These are phyloP conservation scores for Oceanodroma tethys DNA, from an alignment of 2,113 vertebrate species.

Conservation along the genomic window DNA sequence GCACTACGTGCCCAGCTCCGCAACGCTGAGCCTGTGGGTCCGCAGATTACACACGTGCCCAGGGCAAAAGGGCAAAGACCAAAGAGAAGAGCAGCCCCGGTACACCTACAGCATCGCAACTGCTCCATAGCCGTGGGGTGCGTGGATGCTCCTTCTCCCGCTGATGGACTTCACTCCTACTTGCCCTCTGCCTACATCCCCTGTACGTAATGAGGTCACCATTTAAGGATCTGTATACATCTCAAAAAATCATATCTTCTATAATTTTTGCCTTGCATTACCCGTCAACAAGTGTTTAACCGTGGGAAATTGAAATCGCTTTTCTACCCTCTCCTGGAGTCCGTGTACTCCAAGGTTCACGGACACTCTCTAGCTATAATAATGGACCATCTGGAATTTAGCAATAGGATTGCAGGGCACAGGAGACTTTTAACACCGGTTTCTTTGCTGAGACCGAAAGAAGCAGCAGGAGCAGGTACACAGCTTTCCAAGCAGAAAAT, in stretches of 20 bases:
- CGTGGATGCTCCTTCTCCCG: accelerated
- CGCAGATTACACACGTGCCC: neutral
- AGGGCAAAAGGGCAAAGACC: neutral
- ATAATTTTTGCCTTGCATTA: neutral
- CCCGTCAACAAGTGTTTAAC: neutral
- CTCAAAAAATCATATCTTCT: neutral
- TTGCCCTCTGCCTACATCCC: neutral
- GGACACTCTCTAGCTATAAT: neutral
- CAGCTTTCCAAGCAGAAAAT: neutral
- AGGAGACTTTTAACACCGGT: neutral
- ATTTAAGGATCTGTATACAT: neutral
- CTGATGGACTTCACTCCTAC: neutral
- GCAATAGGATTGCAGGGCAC: neutral
- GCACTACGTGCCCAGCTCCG: neutral
- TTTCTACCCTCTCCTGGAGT: neutral
- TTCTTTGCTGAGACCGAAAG: neutral
- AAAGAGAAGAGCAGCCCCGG: neutral
- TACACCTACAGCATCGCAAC: neutral
- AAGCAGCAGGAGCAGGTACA: neutral
- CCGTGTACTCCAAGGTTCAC: neutral
- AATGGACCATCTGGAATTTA: neutral
- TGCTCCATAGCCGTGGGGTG: accelerated
- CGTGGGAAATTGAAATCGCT: neutral
- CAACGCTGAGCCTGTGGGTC: neutral
- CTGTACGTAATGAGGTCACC: accelerated